Conservation (phyloP, 2,113 vertebrate genomes). For the Chionomys nivalis region DNA sequence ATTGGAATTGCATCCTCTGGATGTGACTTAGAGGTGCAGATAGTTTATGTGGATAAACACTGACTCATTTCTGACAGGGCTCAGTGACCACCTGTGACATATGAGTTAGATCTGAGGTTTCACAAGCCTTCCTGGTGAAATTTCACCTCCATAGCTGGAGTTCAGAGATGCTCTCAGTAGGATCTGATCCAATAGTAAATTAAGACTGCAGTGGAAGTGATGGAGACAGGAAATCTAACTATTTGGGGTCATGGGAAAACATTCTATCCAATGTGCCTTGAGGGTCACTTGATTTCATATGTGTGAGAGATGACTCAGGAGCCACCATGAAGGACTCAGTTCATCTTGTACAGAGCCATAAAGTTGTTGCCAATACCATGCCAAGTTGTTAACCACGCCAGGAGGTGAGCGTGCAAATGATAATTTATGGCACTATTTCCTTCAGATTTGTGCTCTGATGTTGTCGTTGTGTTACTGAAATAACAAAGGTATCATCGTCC, state of each 20-base stretch:
- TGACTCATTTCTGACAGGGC: not conserved
- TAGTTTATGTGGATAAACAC: not conserved
- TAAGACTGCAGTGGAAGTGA: not conserved
- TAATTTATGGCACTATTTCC: not conserved
- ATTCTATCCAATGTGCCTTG: not conserved
- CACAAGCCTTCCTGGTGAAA: not conserved
- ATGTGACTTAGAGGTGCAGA: not conserved
- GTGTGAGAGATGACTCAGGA: not conserved
- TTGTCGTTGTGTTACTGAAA: not conserved
- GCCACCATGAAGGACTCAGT: not conserved
- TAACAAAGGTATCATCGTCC: not conserved
- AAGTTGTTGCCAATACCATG: not conserved
- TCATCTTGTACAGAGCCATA: not conserved
- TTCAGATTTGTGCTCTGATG: not conserved
- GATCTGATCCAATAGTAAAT: not conserved
- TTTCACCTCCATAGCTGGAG: not conserved
- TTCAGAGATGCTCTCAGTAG: not conserved
- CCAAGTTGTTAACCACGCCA: not conserved
- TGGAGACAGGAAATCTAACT: not conserved
- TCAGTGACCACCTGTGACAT: not conserved
- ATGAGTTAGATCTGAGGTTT: not conserved
- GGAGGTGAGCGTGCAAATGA: not conserved
- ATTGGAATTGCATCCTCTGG: not conserved
- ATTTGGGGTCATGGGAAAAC: not conserved
- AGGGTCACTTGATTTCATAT: not conserved